These are phyloP conservation scores for Nymphalis urticae DNA, from an alignment of 2,888 invertebrate genomes.

Conservation along the genomic window DNA sequence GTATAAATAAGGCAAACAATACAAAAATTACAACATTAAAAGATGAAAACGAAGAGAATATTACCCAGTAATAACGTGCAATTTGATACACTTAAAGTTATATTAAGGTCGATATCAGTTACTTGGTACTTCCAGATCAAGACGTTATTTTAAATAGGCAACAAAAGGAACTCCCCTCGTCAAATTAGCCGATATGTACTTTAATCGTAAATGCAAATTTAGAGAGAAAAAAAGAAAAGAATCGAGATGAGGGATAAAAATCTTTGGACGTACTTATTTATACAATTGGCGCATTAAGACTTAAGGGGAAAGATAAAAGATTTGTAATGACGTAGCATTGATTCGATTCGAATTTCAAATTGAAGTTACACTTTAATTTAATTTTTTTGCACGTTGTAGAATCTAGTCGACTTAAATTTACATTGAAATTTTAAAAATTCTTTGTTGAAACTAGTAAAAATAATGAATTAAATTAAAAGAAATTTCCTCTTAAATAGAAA, in stretches of 20 bases:
- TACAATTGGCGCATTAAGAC: constrained; percentile 18
- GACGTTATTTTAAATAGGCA: constrained; percentile 13
- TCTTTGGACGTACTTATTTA: constrained; percentile 26
- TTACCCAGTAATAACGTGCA: not conserved
- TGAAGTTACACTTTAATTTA: constrained; percentile 7
- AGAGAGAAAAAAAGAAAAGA: constrained; percentile 46
- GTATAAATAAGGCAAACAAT: not conserved
- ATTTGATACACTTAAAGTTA: constrained; percentile 6
- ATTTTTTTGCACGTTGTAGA: not conserved
- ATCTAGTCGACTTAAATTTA: constrained; percentile 1
- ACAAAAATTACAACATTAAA: not conserved
- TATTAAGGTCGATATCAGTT: not conserved
- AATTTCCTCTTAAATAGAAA: not conserved
- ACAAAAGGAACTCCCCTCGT: constrained; percentile 40
- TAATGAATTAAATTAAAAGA: constrained; percentile 4
- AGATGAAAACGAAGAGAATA: not conserved
- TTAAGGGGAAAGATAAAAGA: constrained; percentile 15
- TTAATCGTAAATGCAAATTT: constrained; percentile 60
- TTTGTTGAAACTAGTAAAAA: not conserved
- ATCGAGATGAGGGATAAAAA: constrained; percentile 28
- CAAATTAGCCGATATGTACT: constrained; percentile 50
- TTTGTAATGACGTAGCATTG: constrained; percentile 13
- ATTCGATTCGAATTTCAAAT: constrained; percentile 17
- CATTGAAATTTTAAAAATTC: constrained; percentile 6
- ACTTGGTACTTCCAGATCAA: constrained; percentile 8